Evolutionary conservation across 2,888 invertebrate genomes (phyloP).

Genomic region (Andrena bicolor): DNA sequence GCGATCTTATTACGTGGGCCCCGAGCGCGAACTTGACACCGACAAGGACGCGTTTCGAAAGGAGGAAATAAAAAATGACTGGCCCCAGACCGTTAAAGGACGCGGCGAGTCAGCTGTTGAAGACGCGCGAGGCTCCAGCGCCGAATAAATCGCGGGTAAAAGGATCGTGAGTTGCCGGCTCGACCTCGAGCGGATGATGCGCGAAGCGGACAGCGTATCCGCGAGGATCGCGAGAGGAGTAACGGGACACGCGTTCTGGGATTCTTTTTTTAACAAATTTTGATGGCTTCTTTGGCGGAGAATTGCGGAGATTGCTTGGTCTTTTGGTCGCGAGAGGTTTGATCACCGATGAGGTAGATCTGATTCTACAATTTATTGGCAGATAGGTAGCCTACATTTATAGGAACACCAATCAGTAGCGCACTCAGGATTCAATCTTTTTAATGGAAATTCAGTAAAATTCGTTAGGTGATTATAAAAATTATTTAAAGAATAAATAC

Average conservation of each 20-base stretch:
- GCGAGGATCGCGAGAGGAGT: constrained; percentile 25
- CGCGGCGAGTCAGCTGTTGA: constrained; percentile 76
- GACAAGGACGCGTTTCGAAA: constrained; percentile 84
- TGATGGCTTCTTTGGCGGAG: no score
- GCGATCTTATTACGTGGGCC: constrained; percentile 75
- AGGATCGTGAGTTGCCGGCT: constrained; percentile 47
- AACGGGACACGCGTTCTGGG: constrained; percentile 32
- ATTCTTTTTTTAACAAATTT: neutral
- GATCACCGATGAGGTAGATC: no score
- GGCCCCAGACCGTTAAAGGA: constrained; percentile 80
- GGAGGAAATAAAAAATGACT: constrained; percentile 83
- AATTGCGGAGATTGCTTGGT: no score
- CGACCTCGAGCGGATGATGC: constrained; percentile 43
- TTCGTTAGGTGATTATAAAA: no score
- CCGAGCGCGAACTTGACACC: constrained; percentile 83
- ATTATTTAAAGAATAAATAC: no score
- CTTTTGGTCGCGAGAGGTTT: no score
- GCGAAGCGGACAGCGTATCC: constrained; percentile 30
- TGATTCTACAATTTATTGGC: no score
- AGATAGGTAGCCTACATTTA: no score
- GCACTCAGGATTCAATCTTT: no score
- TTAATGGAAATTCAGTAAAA: no score
- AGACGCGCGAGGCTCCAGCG: constrained; percentile 60
- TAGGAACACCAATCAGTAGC: no score
- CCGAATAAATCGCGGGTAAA: constrained; percentile 63